Conservation (phyloP, 2,113 vertebrate genomes). For the Dendropsophus ebraccatus region DNA sequence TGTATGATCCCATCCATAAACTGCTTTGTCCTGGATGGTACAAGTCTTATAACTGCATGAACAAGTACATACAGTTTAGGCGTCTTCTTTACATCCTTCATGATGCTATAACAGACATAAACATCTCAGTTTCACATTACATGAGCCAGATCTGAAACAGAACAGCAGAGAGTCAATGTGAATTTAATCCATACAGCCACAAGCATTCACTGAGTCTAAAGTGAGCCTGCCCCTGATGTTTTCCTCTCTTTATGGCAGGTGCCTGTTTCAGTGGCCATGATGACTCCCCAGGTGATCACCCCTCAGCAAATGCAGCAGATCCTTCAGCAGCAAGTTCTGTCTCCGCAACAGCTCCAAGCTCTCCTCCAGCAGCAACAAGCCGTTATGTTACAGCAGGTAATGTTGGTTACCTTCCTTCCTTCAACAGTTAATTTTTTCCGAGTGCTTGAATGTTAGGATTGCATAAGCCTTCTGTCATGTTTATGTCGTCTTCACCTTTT, state of each 20-base stretch:
- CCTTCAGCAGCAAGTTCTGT: slow-evolving; percentile 97
- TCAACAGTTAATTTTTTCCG: slow-evolving; percentile 68
- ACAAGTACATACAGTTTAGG: neutral
- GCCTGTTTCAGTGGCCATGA: slow-evolving; percentile 99
- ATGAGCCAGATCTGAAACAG: neutral
- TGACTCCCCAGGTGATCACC: slow-evolving; percentile 99
- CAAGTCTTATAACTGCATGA: neutral
- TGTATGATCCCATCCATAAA: neutral
- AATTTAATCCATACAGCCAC: slow-evolving; percentile 55
- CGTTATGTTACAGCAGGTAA: slow-evolving; percentile 99
- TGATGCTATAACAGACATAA: neutral
- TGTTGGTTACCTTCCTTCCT: slow-evolving; percentile 73
- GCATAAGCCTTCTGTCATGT: slow-evolving; percentile 56
- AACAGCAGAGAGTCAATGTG: slow-evolving; percentile 28
- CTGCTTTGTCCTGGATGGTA: neutral
- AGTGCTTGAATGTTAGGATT: slow-evolving; percentile 51
- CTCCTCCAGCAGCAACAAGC: slow-evolving; percentile 98
- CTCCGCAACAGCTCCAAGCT: slow-evolving; percentile 97
- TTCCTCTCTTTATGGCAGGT: slow-evolving; percentile 76
- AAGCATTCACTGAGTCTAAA: slow-evolving; percentile 44
- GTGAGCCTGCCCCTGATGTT: slow-evolving; percentile 36
- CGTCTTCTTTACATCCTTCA: neutral
- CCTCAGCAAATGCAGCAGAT: slow-evolving; percentile 99
- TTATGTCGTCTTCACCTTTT: slow-evolving; percentile 60
- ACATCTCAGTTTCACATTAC: slow-evolving; percentile 12